A percentile compares a stretch with the other conserved stretches of the same genome.
These are phyloP conservation scores for Gasterosteus nipponicus DNA, from an alignment of 2,113 vertebrate genomes.

Conservation along the genomic window DNA sequence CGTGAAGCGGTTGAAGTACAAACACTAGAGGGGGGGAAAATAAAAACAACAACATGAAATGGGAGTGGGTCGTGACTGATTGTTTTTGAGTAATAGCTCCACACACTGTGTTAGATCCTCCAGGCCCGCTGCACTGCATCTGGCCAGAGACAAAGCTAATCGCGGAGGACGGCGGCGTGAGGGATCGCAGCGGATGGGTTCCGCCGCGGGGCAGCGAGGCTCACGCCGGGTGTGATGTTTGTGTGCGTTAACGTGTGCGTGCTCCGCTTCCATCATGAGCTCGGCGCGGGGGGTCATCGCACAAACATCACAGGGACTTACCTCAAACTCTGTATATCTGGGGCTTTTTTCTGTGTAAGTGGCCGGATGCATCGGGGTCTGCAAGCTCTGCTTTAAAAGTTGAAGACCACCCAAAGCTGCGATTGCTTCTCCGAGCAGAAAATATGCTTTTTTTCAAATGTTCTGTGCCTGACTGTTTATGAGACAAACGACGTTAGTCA, in stretches of 20 bases:
- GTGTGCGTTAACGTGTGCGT: conserved; percentile 19
- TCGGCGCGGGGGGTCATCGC: conserved; percentile 67
- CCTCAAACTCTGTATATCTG: conserved; percentile 53
- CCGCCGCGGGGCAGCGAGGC: conserved; percentile 66
- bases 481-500: conserved; percentile 60
- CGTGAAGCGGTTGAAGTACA: conserved; percentile 44
- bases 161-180: conserved; percentile 69
- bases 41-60: conserved; percentile 35
- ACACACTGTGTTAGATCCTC: conserved; percentile 65
- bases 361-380: conserved; percentile 23
- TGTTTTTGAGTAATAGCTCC: conserved; percentile 71
- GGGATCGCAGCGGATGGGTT: conserved; percentile 56
- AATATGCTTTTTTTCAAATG: conserved; percentile 34
- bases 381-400: conserved; percentile 33
- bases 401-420: conserved; percentile 28
- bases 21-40: conserved; percentile 19
- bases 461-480: conserved; percentile 50
- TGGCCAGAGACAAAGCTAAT: conserved; percentile 75
- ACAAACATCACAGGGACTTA: conserved; percentile 66
- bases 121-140: conserved; percentile 66
- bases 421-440: conserved; percentile 41
- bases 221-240: conserved; percentile 71
- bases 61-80: conserved; percentile 66
- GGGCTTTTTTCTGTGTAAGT: background rate
- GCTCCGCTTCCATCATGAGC: conserved; percentile 52